phyloP scores from a whole-genome alignment of 2,888 invertebrate species.

The Oscheius sp. region DNA sequence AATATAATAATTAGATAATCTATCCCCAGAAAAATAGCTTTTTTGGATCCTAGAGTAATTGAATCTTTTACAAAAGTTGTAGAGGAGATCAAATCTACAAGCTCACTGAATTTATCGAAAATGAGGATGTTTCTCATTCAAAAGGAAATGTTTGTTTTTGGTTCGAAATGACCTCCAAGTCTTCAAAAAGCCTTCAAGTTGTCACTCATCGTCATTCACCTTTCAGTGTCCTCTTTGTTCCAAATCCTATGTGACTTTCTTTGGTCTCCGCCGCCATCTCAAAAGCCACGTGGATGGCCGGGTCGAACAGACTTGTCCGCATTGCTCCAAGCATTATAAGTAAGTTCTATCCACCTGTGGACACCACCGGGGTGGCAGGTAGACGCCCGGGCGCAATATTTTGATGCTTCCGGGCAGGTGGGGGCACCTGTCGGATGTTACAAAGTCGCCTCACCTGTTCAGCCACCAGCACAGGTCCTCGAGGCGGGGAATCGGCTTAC shows the following conservation, averaged over 20 bases:
- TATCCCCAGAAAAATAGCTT: too few relatives aligned
- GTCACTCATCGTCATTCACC: background rate
- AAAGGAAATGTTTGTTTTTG: too few relatives aligned
- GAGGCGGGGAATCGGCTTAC: background rate
- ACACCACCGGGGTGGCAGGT: background rate
- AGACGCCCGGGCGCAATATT: conserved; percentile 7
- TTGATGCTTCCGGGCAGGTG: conserved; percentile 30
- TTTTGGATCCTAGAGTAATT: too few relatives aligned
- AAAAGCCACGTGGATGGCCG: conserved; percentile 50
- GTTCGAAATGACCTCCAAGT: too few relatives aligned
- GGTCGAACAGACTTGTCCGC: conserved; percentile 47
- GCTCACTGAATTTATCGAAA: too few relatives aligned
- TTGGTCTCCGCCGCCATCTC: conserved; percentile 46
- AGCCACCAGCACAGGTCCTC: conserved; percentile 22
- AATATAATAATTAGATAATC: too few relatives aligned
- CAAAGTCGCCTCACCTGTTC: conserved; percentile 29
- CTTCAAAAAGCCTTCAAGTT: too few relatives aligned
- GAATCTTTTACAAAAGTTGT: too few relatives aligned
- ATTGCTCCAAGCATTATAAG: conserved; percentile 50
- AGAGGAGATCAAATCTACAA: too few relatives aligned
- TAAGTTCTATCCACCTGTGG: conserved; percentile 15
- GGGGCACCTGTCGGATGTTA: conserved; percentile 27
- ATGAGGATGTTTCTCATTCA: too few relatives aligned
- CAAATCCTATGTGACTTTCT: conserved; percentile 45
- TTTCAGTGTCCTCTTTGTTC: conserved; percentile 49